Evolutionary conservation across 2,797 vertebrate genomes (phyloP).

Genomic region (Liasis olivaceus): DNA sequence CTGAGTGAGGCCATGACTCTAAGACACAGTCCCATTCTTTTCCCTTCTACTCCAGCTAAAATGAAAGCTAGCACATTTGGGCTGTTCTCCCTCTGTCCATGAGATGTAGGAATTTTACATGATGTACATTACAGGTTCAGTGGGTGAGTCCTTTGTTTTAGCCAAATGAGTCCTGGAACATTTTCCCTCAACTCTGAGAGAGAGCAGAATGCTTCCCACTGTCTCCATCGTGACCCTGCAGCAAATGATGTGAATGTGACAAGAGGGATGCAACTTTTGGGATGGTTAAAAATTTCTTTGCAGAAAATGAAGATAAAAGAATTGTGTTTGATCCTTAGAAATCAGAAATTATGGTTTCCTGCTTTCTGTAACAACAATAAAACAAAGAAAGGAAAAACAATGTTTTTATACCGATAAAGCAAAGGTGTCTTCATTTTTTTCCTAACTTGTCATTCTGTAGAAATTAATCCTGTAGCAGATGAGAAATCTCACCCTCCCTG

Average conservation of each 20-base stretch:
- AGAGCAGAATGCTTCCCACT: not conserved
- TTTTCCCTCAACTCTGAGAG: not conserved
- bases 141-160: constrained; percentile 15
- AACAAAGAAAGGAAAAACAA: not conserved
- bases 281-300: not conserved
- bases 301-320: not conserved
- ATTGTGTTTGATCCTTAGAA: not conserved
- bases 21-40: not conserved
- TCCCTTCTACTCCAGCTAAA: not conserved
- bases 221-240: not conserved
- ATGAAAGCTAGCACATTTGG: not conserved
- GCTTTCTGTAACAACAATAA: not conserved
- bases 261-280: not conserved
- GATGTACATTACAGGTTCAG: constrained; percentile 1
- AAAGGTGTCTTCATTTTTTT: not conserved
- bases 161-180: constrained; percentile 3
- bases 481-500: not conserved
- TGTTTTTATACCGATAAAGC: constrained; percentile 23
- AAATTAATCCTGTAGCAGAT: constrained; percentile 18
- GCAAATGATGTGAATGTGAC: not conserved
- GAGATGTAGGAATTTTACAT: constrained; percentile 10
- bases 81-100: not conserved
- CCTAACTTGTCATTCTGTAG: not conserved
- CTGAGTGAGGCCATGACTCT: not conserved
- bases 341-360: not conserved